Conservation (phyloP, 37 sponge, comb jelly and placozoan genomes). For the Beroe ovata region DNA sequence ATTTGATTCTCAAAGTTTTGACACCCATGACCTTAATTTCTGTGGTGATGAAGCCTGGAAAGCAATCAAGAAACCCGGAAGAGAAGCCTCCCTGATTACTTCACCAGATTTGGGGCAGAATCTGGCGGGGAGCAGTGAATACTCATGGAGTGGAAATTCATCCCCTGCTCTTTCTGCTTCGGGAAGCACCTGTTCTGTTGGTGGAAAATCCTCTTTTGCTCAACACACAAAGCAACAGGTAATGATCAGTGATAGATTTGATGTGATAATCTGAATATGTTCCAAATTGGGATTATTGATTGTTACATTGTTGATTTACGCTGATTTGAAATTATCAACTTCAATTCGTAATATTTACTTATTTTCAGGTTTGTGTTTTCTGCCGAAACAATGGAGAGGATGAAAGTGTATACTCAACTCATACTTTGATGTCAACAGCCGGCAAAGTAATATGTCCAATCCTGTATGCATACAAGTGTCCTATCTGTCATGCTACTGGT, state of each 20-base stretch:
- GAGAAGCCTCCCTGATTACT: background rate
- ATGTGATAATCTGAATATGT: too few species aligned
- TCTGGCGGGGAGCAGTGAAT: slow-evolving; percentile 1
- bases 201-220: background rate
- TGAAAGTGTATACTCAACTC: slow-evolving; percentile 28
- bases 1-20: slow-evolving; percentile 45
- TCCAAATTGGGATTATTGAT: too few species aligned
- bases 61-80: slow-evolving; percentile 18
- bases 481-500: slow-evolving; percentile 42
- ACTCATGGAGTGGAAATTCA: slow-evolving; percentile 21
- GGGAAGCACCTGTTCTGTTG: background rate
- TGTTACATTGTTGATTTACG: too few species aligned
- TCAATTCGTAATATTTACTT: too few species aligned
- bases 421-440: slow-evolving; percentile 52
- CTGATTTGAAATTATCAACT: too few species aligned
- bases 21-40: background rate
- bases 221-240: background rate
- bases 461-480: slow-evolving; percentile 55
- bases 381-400: slow-evolving; percentile 56
- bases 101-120: slow-evolving; percentile 2
- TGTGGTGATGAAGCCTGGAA: slow-evolving; percentile 33
- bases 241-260: too few species aligned
- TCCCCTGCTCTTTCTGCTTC: background rate
- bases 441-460: slow-evolving; percentile 48
- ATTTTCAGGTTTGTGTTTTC: slow-evolving; percentile 49